Conservation (phyloP, 2,113 vertebrate genomes). For the Benitochromis conjunctus region DNA sequence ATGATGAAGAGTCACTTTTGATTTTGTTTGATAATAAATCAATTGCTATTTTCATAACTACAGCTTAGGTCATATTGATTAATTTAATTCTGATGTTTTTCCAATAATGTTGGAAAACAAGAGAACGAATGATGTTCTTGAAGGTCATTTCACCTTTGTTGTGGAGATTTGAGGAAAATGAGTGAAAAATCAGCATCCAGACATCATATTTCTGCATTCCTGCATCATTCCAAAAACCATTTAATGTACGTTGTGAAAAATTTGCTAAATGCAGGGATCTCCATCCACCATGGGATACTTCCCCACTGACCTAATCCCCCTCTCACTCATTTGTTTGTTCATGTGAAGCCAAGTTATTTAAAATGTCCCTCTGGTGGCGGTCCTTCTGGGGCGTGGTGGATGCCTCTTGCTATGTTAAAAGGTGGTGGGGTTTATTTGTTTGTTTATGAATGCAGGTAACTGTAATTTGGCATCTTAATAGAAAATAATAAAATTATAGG, state of each 20-base stretch:
- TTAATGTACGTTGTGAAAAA: background rate
- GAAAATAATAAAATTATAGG: background rate
- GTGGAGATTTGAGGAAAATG: background rate
- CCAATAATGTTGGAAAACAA: background rate
- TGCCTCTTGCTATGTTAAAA: background rate
- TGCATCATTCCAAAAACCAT: background rate
- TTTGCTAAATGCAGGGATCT: background rate
- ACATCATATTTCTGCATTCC: background rate
- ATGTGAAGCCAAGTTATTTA: background rate
- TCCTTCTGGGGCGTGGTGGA: accelerated
- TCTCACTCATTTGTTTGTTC: background rate
- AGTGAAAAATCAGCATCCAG: background rate
- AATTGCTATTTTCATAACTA: background rate
- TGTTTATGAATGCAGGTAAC: background rate
- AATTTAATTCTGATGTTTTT: background rate
- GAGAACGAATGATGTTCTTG: background rate
- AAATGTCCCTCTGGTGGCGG: background rate
- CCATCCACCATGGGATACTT: background rate
- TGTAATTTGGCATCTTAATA: background rate
- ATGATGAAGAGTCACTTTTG: background rate
- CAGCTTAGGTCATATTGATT: background rate
- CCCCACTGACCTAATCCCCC: background rate
- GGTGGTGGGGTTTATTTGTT: background rate
- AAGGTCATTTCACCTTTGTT: background rate
- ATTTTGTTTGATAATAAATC: background rate